Evolutionary conservation across 1,140 invertebrate species (phyloP).

Genomic region (Phthorimaea operculella): DNA sequence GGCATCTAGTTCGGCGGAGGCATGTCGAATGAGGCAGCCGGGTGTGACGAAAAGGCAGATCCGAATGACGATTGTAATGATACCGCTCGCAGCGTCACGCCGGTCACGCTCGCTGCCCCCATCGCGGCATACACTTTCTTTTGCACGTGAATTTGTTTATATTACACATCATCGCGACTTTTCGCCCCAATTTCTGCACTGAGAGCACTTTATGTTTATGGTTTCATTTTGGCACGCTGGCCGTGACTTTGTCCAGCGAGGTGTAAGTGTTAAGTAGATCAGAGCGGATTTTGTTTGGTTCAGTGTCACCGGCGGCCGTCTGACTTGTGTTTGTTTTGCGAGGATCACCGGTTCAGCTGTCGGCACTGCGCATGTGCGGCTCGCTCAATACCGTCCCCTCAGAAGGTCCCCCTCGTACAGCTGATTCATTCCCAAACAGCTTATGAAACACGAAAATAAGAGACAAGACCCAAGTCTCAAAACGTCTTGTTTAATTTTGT

Average conservation of each 20-base stretch:
- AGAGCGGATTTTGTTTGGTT: conserved; percentile 17
- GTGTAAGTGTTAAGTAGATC: neutral
- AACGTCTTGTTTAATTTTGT: too few relatives aligned
- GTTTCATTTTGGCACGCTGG: neutral
- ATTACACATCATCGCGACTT: neutral
- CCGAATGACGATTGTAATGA: conserved; percentile 24
- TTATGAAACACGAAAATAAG: neutral
- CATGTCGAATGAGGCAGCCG: conserved; percentile 38
- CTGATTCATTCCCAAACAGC: conserved; percentile 35
- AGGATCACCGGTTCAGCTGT: conserved; percentile 25
- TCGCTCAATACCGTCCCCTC: conserved; percentile 47
- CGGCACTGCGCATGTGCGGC: conserved; percentile 44
- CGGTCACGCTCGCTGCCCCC: conserved; percentile 35
- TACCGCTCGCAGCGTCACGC: conserved; percentile 34
- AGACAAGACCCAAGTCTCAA: too few relatives aligned
- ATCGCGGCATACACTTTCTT: conserved; percentile 51
- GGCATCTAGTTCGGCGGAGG: conserved; percentile 30
- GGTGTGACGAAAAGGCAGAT: conserved; percentile 46
- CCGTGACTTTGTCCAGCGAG: neutral
- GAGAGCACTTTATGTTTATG: neutral
- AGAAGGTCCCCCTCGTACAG: conserved; percentile 25
- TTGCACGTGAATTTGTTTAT: conserved; percentile 43
- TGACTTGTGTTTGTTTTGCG: conserved; percentile 54
- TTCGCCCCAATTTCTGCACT: neutral
- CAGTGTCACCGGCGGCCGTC: conserved; percentile 35